These are phyloP conservation scores for Notospermus geniculatus DNA, from an alignment of 1,140 invertebrate species.

Conservation along the genomic window DNA sequence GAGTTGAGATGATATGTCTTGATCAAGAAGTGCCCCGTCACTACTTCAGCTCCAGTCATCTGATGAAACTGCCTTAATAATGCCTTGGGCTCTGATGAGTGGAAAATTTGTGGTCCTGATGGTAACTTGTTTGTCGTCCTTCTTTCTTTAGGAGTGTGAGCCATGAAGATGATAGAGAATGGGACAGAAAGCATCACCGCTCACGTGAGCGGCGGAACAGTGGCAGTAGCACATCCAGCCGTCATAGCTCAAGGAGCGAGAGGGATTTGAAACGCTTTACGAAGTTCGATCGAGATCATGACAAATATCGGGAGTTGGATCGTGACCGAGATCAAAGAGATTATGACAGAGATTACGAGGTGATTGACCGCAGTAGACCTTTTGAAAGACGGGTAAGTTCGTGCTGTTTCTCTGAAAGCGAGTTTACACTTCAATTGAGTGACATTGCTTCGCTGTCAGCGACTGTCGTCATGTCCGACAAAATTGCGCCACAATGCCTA, in stretches of 20 bases:
- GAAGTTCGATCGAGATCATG: not conserved
- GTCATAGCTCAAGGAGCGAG: not conserved
- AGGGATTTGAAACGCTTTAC: not conserved
- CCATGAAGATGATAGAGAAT: constrained; percentile 6
- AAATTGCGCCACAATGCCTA: too few species aligned
- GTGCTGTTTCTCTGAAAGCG: too few species aligned
- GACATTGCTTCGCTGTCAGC: too few species aligned
- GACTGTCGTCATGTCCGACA: too few species aligned
- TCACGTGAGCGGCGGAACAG: constrained; percentile 2
- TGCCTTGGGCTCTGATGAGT: not conserved
- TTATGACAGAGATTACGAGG: not conserved
- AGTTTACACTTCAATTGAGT: too few species aligned
- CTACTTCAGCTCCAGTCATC: not conserved
- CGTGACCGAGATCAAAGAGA: not conserved
- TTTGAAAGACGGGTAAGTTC: too few species aligned
- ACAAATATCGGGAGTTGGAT: constrained; percentile 1
- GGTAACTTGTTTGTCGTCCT: too few species aligned
- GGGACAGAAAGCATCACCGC: constrained; percentile 4
- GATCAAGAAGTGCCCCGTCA: not conserved
- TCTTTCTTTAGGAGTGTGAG: not conserved
- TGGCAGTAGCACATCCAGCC: not conserved
- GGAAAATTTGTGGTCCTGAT: not conserved
- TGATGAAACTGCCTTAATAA: not conserved
- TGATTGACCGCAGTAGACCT: not conserved
- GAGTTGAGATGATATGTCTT: not conserved